Percentiles rank a stretch among this genome's conserved stretches.
Evolutionary conservation across 1,140 invertebrate genomes (phyloP).

Genomic region (Ceratina calcarata): DNA sequence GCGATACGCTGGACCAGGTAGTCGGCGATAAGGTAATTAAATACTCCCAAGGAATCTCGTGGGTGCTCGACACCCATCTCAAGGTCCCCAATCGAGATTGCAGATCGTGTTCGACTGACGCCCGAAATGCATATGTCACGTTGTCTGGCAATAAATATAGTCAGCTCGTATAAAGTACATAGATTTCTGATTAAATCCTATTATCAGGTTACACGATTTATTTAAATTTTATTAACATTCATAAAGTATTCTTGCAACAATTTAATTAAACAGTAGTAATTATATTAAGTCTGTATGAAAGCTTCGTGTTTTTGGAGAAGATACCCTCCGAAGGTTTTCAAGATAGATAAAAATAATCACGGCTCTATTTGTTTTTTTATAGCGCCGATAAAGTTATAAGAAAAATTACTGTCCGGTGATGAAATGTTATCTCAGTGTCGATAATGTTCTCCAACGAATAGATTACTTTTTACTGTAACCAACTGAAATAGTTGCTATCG

Average conservation of each 20-base stretch:
- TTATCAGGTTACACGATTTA: no score
- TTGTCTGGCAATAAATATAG: slow-evolving; percentile 12
- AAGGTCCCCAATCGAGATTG: neutral
- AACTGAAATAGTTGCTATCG: neutral
- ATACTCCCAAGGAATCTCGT: slow-evolving; percentile 40
- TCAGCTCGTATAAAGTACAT: no score
- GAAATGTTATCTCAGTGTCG: neutral
- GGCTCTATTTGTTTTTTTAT: neutral
- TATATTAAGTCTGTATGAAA: no score
- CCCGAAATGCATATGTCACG: neutral
- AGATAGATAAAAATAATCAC: neutral
- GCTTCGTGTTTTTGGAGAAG: no score
- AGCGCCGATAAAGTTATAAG: neutral
- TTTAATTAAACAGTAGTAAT: no score
- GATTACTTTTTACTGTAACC: neutral
- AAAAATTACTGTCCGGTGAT: neutral
- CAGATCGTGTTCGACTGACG: neutral
- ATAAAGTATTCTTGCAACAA: no score
- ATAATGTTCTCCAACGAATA: neutral
- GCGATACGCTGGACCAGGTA: slow-evolving; percentile 24
- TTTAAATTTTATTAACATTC: no score
- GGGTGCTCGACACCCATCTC: slow-evolving; percentile 38
- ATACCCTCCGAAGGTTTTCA: no score
- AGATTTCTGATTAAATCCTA: no score
- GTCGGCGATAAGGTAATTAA: slow-evolving; percentile 59